Percentiles rank a stretch among this genome's conserved stretches.
These are phyloP conservation scores for Macheiramphus alcinus DNA, from an alignment of 2,113 vertebrate species.

Conservation along the genomic window DNA sequence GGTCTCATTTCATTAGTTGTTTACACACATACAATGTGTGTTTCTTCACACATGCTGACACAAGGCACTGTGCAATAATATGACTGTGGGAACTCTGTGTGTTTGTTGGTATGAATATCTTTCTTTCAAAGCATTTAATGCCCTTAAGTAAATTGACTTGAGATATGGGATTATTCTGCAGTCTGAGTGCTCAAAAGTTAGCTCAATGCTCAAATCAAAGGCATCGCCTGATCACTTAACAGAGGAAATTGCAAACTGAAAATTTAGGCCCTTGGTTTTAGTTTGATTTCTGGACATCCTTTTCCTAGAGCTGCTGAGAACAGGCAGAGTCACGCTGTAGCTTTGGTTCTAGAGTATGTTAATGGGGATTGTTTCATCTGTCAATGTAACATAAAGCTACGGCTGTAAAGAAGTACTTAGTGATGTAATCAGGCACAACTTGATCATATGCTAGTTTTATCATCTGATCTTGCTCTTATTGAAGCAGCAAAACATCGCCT, in stretches of 20 bases:
- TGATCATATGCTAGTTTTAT: not conserved
- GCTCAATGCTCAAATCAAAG: not conserved
- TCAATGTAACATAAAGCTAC: not conserved
- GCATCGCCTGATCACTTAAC: not conserved
- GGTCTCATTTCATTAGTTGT: not conserved
- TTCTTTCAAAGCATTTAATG: not conserved
- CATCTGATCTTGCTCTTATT: not conserved
- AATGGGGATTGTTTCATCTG: not conserved
- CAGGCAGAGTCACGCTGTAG: no score
- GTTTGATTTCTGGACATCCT: not conserved
- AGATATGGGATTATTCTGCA: not conserved
- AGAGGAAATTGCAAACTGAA: not conserved
- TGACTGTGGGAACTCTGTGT: not conserved
- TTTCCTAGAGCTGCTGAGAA: not conserved
- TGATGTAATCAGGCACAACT: not conserved
- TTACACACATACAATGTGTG: rapidly evolving
- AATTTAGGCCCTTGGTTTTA: not conserved
- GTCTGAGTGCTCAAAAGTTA: not conserved
- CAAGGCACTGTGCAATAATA: not conserved
- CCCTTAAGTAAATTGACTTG: not conserved
- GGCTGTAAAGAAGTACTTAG: not conserved
- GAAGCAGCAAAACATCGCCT: not conserved
- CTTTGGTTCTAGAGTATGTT: not conserved
- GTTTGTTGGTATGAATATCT: not conserved
- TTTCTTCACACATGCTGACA: not conserved